These are phyloP conservation scores for Cataglyphis cursor DNA, from an alignment of 2,888 invertebrate species.

Conservation along the genomic window DNA sequence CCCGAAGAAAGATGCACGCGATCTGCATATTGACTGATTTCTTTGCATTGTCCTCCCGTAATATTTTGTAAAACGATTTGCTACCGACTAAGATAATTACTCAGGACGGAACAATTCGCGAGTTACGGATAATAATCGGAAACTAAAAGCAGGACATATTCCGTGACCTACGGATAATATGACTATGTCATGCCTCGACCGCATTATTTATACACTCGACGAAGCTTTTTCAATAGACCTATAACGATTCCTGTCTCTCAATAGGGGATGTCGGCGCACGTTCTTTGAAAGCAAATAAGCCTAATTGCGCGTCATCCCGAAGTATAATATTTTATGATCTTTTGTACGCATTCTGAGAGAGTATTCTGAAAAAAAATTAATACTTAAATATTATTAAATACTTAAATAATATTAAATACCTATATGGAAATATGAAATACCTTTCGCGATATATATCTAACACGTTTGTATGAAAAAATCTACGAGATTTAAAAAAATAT, in stretches of 20 bases:
- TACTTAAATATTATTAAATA: no score
- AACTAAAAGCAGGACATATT: neutral
- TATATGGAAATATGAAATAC: no score
- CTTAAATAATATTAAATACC: no score
- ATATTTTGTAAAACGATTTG: neutral
- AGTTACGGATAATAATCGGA: neutral
- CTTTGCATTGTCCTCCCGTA: neutral
- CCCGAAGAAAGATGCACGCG: slow-evolving; percentile 22
- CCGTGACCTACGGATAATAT: slow-evolving; percentile 13
- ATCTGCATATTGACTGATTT: slow-evolving; percentile 35
- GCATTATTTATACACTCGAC: slow-evolving; percentile 23
- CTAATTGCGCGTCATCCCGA: neutral
- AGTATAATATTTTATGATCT: neutral
- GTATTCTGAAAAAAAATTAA: no score
- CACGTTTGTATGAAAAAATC: no score
- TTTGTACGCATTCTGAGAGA: no score
- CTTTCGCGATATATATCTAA: no score
- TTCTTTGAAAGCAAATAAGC: neutral
- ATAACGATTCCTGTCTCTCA: neutral
- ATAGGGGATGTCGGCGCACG: neutral
- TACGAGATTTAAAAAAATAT: no score
- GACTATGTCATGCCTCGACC: neutral
- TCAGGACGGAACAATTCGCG: neutral
- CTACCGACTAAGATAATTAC: neutral
- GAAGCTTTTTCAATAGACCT: neutral